Percentiles rank a stretch among this genome's conserved stretches.
phyloP scores from a whole-genome alignment of 2,113 vertebrate species.

The Panthera leo region DNA sequence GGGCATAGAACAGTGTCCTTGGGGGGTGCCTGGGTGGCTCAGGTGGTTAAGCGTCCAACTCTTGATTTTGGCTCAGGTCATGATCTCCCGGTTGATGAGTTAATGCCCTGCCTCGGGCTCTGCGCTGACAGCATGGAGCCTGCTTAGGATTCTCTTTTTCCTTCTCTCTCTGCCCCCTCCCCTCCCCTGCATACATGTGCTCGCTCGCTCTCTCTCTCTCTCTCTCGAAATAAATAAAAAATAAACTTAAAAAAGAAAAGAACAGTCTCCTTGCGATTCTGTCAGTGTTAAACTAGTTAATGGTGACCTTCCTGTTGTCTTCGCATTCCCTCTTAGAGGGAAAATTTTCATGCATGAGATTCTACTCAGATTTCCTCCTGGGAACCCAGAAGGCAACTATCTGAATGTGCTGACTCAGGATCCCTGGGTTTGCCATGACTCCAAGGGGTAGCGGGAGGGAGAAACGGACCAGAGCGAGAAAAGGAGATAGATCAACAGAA shows the following conservation, averaged over 20 bases:
- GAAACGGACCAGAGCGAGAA: background rate
- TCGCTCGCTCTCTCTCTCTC: too few relatives aligned
- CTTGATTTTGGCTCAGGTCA: too few relatives aligned
- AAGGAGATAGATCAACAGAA: background rate
- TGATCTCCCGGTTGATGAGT: too few relatives aligned
- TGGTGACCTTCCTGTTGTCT: background rate
- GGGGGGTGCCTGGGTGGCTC: too few relatives aligned
- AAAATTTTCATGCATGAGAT: background rate
- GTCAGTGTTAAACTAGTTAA: background rate
- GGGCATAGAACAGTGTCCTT: background rate
- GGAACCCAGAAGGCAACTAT: background rate
- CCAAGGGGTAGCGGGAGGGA: background rate
- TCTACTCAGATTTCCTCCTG: conserved; percentile 45
- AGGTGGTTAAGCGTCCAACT: too few relatives aligned
- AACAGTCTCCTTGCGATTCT: background rate
- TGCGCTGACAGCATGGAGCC: too few relatives aligned
- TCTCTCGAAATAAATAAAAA: too few relatives aligned
- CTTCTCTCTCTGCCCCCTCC: too few relatives aligned
- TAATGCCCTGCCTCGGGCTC: too few relatives aligned
- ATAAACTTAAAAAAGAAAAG: background rate
- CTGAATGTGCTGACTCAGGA: background rate
- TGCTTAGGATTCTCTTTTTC: too few relatives aligned
- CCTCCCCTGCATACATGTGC: too few relatives aligned
- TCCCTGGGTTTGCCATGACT: background rate
- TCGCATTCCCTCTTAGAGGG: background rate